Conservation (phyloP, 2,888 invertebrate genomes). For the Metacarcinus magister region DNA sequence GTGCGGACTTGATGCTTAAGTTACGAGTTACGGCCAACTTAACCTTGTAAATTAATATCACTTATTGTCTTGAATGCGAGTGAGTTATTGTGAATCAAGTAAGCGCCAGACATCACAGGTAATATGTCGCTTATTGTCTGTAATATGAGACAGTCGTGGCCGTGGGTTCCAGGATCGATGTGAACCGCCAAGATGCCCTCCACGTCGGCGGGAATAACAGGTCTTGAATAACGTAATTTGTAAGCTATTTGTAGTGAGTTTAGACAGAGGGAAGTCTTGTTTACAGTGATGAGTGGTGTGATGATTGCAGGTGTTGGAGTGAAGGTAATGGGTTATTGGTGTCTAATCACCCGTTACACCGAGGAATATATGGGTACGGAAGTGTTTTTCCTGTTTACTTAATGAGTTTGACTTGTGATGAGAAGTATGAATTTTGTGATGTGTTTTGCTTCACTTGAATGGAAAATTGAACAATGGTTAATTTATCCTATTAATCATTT, state of each 20-base stretch:
- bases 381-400: background rate
- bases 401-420: background rate
- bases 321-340: background rate
- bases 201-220: background rate
- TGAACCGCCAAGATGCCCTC: background rate
- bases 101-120: too few relatives aligned
- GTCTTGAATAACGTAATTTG: background rate
- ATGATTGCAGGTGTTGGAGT: background rate
- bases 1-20: background rate
- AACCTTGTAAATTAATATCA: background rate
- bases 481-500: background rate
- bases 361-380: background rate
- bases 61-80: background rate
- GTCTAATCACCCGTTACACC: background rate
- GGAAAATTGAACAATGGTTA: background rate
- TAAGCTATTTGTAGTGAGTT: background rate
- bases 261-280: background rate
- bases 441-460: background rate
- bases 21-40: background rate
- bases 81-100: too few relatives aligned
- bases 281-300: background rate
- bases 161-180: background rate
- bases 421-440: background rate
- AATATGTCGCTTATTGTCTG: too few relatives aligned
- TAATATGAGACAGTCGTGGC: too few relatives aligned